phyloP scores from a whole-genome alignment of 2,113 vertebrate species.

The Chionis minor region DNA sequence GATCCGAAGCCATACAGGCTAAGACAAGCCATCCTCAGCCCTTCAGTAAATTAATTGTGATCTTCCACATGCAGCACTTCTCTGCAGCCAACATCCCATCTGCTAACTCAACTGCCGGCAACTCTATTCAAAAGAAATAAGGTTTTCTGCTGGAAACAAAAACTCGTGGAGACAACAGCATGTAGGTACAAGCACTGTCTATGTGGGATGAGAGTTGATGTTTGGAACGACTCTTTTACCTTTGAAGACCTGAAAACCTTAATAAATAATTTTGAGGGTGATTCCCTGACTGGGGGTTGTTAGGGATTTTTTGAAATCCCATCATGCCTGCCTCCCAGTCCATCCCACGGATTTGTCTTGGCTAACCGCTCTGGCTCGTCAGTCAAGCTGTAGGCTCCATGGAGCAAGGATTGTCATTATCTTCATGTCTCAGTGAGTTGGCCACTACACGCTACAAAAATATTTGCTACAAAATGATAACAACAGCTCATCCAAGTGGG shows the following conservation, averaged over 20 bases:
- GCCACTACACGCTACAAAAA: not conserved
- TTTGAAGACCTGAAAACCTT: constrained; percentile 34
- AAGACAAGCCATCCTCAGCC: not conserved
- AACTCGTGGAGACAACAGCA: not conserved
- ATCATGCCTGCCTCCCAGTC: not conserved
- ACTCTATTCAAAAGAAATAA: not conserved
- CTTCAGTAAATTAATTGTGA: not conserved
- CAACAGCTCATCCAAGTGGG: not conserved
- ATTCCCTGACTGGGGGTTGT: not conserved
- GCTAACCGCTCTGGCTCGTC: not conserved
- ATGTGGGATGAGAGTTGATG: not conserved
- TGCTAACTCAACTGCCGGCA: not conserved
- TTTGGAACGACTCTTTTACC: not conserved
- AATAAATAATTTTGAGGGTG: constrained; percentile 18
- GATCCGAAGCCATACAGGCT: not conserved
- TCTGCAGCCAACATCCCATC: not conserved
- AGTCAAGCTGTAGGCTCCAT: not conserved
- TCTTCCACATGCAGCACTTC: not conserved
- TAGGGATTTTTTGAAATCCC: not conserved
- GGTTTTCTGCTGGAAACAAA: not conserved
- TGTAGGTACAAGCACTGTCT: not conserved
- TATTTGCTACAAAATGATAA: not conserved
- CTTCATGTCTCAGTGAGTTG: not conserved
- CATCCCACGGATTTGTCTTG: not conserved
- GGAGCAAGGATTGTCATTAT: not conserved